These are phyloP conservation scores for Hesperia comma DNA, from an alignment of 2,888 invertebrate genomes.

Conservation along the genomic window DNA sequence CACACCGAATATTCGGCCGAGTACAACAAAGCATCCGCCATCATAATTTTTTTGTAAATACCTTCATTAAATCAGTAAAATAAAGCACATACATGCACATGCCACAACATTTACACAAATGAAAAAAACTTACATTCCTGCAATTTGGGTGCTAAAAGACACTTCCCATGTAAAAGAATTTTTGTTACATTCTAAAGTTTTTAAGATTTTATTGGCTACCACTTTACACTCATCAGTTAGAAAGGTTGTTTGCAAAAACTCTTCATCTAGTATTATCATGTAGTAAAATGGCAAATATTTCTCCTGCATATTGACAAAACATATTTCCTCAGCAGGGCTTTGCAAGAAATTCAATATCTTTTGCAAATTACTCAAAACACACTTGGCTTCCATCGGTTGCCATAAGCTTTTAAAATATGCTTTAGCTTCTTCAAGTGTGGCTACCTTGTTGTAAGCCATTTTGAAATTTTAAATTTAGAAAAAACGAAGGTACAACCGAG, in stretches of 20 bases:
- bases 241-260: slow-evolving; percentile 3
- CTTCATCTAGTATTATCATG: slow-evolving; percentile 12
- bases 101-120: too few relatives aligned
- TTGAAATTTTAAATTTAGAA: background rate
- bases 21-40: too few relatives aligned
- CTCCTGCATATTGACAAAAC: slow-evolving; percentile 12
- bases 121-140: slow-evolving; percentile 9
- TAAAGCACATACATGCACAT: too few relatives aligned
- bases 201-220: slow-evolving; percentile 10
- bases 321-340: slow-evolving; percentile 4
- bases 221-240: slow-evolving; percentile 26
- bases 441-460: background rate
- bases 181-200: background rate
- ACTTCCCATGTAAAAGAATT: slow-evolving; percentile 6
- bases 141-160: background rate
- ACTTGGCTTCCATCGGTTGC: background rate
- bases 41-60: too few relatives aligned
- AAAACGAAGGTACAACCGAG: too few relatives aligned
- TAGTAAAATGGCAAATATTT: slow-evolving; percentile 19
- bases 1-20: too few relatives aligned
- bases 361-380: background rate
- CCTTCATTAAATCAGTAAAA: too few relatives aligned
- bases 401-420: background rate
- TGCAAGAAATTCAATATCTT: slow-evolving; percentile 14
- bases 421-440: background rate